Percentiles rank a stretch among this genome's conserved stretches.
phyloP scores from a whole-genome alignment of 2,797 vertebrate genomes.

The Passerculus sandwichensis region DNA sequence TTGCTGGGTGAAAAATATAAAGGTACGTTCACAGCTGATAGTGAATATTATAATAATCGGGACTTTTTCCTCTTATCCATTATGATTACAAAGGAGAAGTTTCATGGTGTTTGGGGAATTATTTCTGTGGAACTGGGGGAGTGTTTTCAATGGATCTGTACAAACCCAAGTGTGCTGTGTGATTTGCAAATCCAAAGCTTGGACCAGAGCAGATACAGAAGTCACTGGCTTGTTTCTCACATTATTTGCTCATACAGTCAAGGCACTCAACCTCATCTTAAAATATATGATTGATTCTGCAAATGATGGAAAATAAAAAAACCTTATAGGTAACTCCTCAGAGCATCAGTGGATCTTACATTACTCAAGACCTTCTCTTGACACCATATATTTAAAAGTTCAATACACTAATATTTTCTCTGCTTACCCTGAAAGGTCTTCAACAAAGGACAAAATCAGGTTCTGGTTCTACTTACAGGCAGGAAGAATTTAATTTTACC shows the following conservation, averaged over 20 bases:
- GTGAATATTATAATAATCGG: background rate
- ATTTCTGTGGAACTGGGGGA: background rate
- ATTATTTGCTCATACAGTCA: background rate
- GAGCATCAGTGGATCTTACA: background rate
- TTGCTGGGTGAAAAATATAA: background rate
- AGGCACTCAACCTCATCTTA: background rate
- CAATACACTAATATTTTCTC: background rate
- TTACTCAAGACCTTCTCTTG: background rate
- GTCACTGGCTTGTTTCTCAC: background rate
- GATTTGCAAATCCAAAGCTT: background rate
- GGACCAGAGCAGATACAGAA: background rate
- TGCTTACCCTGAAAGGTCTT: background rate
- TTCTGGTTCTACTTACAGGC: conserved; percentile 37
- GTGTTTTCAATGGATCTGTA: background rate
- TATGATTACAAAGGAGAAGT: background rate
- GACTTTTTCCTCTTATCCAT: background rate
- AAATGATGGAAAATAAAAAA: background rate
- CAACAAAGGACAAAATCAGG: conserved; percentile 23
- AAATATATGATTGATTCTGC: background rate
- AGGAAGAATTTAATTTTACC: conserved; percentile 57
- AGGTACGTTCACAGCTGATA: background rate
- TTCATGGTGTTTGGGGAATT: background rate
- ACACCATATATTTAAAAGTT: background rate
- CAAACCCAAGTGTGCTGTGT: background rate
- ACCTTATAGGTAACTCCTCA: background rate